phyloP scores from a whole-genome alignment of 2,888 invertebrate genomes.

The Hyposoter didymator region DNA sequence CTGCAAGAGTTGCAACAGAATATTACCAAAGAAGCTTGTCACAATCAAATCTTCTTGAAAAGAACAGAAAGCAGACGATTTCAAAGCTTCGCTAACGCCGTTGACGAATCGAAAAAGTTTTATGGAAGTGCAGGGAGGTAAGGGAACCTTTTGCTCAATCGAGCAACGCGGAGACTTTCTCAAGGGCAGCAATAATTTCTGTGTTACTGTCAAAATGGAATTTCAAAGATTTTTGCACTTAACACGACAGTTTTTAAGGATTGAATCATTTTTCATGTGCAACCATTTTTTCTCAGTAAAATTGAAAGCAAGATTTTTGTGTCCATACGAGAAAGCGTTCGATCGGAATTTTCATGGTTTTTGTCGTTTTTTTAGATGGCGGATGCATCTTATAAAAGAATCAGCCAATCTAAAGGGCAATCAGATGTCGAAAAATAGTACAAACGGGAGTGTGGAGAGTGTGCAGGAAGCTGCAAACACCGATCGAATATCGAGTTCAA shows the following conservation, averaged over 20 bases:
- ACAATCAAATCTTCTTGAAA: conserved; percentile 85
- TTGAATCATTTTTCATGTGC: no score
- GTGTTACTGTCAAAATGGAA: neutral
- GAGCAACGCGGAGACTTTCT: neutral
- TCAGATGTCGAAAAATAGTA: conserved; percentile 43
- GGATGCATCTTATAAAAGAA: conserved; percentile 77
- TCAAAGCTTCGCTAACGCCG: conserved; percentile 68
- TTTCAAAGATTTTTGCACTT: neutral
- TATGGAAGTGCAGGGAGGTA: conserved; percentile 69
- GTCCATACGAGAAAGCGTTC: neutral
- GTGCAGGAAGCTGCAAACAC: conserved; percentile 47
- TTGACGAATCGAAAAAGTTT: conserved; percentile 73
- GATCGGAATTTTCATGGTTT: neutral
- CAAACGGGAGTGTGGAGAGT: conserved; percentile 58
- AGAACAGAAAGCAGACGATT: conserved; percentile 72
- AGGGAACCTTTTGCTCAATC: neutral
- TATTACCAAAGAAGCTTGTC: conserved; percentile 87
- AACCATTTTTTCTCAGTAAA: neutral
- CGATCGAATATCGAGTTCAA: conserved; percentile 51
- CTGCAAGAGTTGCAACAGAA: conserved; percentile 88
- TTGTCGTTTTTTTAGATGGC: conserved; percentile 76
- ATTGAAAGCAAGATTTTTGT: neutral
- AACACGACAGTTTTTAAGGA: no score
- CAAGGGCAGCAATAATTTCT: neutral
- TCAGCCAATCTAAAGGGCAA: conserved; percentile 58